Percentiles rank a stretch among this genome's conserved stretches.
These are phyloP conservation scores for Pelecanoides urinatrix DNA, from an alignment of 2,113 vertebrate species.

Conservation along the genomic window DNA sequence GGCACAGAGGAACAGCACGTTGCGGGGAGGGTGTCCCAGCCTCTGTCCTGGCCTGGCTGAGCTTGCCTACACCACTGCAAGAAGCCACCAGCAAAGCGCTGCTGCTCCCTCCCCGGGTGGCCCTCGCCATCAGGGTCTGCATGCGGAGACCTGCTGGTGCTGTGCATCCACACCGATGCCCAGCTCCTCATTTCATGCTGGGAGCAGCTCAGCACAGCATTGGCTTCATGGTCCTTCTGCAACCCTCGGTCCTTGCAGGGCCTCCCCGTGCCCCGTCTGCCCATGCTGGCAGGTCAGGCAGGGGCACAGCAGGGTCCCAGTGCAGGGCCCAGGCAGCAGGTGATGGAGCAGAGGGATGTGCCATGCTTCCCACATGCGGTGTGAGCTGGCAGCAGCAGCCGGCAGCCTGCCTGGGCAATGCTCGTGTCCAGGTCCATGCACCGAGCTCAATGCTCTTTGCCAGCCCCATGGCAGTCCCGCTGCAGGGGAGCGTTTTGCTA, in stretches of 20 bases:
- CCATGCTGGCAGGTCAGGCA: not conserved
- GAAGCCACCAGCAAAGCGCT: not conserved
- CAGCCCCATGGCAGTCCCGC: not conserved
- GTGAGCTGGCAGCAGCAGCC: not conserved
- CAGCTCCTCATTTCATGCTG: not conserved
- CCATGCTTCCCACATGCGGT: no score
- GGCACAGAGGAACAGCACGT: accelerated
- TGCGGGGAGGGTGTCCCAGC: not conserved
- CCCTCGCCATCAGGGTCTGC: not conserved
- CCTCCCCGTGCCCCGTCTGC: accelerated
- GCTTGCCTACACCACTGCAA: not conserved
- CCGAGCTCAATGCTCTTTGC: not conserved
- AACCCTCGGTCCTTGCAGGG: accelerated
- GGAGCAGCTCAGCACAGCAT: not conserved
- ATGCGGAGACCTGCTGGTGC: accelerated
- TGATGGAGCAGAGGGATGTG: no score
- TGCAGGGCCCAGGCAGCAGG: not conserved
- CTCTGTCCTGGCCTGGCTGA: not conserved
- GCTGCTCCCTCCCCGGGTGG: not conserved
- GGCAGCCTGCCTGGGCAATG: not conserved
- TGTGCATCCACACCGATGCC: accelerated
- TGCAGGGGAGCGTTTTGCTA: not conserved
- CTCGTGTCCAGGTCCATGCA: not conserved
- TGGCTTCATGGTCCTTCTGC: not conserved
- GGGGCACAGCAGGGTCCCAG: not conserved